phyloP scores from a whole-genome alignment of 1,140 invertebrate species.

The Nasonia vitripennis region DNA sequence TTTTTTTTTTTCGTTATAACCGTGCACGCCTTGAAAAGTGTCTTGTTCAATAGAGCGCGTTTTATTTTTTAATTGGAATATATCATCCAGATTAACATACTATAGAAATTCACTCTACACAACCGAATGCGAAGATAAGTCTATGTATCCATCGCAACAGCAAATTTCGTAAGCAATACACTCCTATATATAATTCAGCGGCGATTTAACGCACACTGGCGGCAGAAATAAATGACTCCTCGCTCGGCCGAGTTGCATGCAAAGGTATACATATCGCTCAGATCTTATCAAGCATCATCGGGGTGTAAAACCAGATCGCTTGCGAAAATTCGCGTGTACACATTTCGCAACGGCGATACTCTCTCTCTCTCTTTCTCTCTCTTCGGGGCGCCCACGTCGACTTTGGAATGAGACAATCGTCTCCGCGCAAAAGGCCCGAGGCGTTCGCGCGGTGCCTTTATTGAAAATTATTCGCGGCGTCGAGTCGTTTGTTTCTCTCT shows the following conservation, averaged over 20 bases:
- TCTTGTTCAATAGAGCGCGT: not conserved
- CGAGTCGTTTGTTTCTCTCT: slow-evolving; percentile 20
- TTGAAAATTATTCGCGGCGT: slow-evolving; percentile 14
- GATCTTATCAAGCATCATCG: not conserved
- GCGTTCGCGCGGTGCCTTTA: not conserved
- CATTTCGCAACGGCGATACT: not conserved
- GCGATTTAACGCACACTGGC: not conserved
- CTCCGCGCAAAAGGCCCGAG: not conserved
- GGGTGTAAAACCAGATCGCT: not conserved
- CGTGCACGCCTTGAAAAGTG: slow-evolving; percentile 20
- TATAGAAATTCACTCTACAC: no score
- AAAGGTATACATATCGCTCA: not conserved
- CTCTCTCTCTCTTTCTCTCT: no score
- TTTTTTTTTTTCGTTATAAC: slow-evolving; percentile 26
- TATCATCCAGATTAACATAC: not conserved
- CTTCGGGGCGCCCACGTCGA: not conserved
- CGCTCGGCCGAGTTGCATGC: not conserved
- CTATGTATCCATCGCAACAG: not conserved
- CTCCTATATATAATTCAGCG: not conserved
- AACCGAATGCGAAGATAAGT: not conserved
- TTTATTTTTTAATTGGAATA: not conserved
- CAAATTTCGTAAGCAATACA: not conserved
- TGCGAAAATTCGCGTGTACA: slow-evolving; percentile 4
- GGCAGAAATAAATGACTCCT: not conserved
- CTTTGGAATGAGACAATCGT: not conserved